A percentile compares a stretch with the other conserved stretches of the same genome.
These are phyloP conservation scores for Polypterus bichir DNA, from an alignment of 2,113 vertebrate genomes.

Conservation along the genomic window DNA sequence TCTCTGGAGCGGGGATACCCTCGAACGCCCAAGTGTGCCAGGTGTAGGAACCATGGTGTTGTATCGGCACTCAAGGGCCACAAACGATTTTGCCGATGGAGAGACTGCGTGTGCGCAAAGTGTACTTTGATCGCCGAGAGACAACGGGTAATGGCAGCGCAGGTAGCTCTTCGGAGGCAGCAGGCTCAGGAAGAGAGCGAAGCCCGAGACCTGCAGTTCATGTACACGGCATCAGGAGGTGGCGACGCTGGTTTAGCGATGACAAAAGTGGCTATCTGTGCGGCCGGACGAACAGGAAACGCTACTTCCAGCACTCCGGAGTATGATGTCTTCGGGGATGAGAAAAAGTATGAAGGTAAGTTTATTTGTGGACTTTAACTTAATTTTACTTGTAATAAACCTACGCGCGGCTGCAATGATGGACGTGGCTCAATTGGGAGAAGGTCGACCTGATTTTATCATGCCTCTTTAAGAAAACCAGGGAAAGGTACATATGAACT, in stretches of 20 bases:
- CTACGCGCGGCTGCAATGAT: too few species aligned
- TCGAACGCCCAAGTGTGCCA: conserved; percentile 72
- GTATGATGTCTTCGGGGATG: conserved; percentile 32
- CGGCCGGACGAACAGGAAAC: conserved; percentile 9
- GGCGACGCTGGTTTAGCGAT: conserved; percentile 22
- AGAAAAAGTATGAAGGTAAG: conserved; percentile 35
- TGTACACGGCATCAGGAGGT: conserved; percentile 33
- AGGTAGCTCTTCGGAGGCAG: conserved; percentile 76
- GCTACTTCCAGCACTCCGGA: conserved; percentile 9
- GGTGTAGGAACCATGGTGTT: conserved; percentile 77
- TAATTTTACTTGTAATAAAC: too few species aligned
- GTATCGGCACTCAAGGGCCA: conserved; percentile 83
- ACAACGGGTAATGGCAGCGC: conserved; percentile 83
- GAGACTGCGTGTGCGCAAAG: conserved; percentile 75
- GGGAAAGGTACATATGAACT: too few species aligned
- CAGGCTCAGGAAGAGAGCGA: conserved; percentile 81
- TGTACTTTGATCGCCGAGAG: conserved; percentile 78
- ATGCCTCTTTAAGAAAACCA: too few species aligned
- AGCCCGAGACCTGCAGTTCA: conserved; percentile 48
- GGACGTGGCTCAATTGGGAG: too few species aligned
- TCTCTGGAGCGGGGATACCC: conserved; percentile 56
- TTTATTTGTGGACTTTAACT: neutral
- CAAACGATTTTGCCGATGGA: conserved; percentile 81
- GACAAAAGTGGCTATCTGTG: conserved; percentile 12
- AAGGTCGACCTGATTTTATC: too few species aligned